phyloP scores from a whole-genome alignment of 2,888 invertebrate genomes.

The Lymantria monacha region DNA sequence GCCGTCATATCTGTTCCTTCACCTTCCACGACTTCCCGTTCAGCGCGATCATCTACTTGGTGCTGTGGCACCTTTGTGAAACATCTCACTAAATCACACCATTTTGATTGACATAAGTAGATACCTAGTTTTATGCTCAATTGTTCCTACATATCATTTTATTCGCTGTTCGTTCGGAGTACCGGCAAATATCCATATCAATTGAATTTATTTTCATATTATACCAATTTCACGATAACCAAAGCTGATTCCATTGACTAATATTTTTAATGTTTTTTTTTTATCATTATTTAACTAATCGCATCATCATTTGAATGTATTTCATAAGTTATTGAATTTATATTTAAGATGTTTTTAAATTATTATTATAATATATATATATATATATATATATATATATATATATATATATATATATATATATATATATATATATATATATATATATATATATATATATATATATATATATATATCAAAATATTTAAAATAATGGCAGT shows the following conservation, averaged over 20 bases:
- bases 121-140: slow-evolving; percentile 30
- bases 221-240: slow-evolving; percentile 38
- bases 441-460: no score
- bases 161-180: slow-evolving; percentile 37
- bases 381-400: no score
- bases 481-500: slow-evolving; percentile 17
- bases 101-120: slow-evolving; percentile 84
- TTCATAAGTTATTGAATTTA: slow-evolving; percentile 11
- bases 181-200: slow-evolving; percentile 10
- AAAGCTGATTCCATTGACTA: slow-evolving; percentile 56
- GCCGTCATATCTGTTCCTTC: slow-evolving; percentile 37
- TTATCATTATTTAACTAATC: slow-evolving; percentile 27
- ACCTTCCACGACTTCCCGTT: slow-evolving; percentile 52
- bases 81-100: slow-evolving; percentile 89
- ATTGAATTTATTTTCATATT: neutral
- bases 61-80: slow-evolving; percentile 91
- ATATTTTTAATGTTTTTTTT: slow-evolving; percentile 40
- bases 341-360: slow-evolving; percentile 2
- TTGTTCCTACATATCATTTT: slow-evolving; percentile 40
- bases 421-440: no score
- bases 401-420: no score
- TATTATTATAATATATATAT: no score
- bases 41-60: slow-evolving; percentile 86
- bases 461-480: no score
- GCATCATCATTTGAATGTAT: slow-evolving; percentile 21